phyloP scores from a whole-genome alignment of 2,113 vertebrate genomes.

The Pluvialis apricaria region DNA sequence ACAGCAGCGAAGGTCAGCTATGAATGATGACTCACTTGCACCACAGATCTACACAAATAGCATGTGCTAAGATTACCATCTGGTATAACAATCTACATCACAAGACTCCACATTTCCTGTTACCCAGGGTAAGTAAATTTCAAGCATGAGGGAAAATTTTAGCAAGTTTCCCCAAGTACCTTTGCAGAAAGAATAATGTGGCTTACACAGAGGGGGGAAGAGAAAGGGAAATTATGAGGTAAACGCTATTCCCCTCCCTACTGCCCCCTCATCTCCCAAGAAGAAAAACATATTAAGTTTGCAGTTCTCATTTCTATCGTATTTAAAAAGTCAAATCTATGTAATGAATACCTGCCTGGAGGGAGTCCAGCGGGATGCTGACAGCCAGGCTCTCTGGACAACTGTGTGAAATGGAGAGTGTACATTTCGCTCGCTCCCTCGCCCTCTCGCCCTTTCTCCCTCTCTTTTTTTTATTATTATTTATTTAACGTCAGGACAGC shows the following conservation, averaged over 20 bases:
- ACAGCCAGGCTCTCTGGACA: conserved; percentile 31
- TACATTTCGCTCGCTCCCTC: background rate
- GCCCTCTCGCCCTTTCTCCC: fast-evolving
- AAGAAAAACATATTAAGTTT: conserved; percentile 61
- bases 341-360: conserved; percentile 57
- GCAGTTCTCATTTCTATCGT: conserved; percentile 39
- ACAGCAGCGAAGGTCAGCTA: conserved; percentile 71
- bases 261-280: conserved; percentile 35
- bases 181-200: conserved; percentile 76
- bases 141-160: conserved; percentile 84
- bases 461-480: background rate
- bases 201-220: conserved; percentile 63
- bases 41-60: conserved; percentile 76
- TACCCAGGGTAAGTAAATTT: conserved; percentile 82
- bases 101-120: conserved; percentile 85
- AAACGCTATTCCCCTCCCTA: conserved; percentile 57
- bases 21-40: conserved; percentile 75
- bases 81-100: conserved; percentile 86
- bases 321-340: conserved; percentile 52
- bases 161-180: conserved; percentile 83
- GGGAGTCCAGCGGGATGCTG: background rate
- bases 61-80: conserved; percentile 82
- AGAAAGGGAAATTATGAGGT: conserved; percentile 73
- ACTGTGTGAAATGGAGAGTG: background rate
- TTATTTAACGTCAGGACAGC: background rate